A percentile compares a stretch with the other conserved stretches of the same genome.
These are phyloP conservation scores for Lithophane ornitopus DNA, from an alignment of 2,888 invertebrate species.

Conservation along the genomic window DNA sequence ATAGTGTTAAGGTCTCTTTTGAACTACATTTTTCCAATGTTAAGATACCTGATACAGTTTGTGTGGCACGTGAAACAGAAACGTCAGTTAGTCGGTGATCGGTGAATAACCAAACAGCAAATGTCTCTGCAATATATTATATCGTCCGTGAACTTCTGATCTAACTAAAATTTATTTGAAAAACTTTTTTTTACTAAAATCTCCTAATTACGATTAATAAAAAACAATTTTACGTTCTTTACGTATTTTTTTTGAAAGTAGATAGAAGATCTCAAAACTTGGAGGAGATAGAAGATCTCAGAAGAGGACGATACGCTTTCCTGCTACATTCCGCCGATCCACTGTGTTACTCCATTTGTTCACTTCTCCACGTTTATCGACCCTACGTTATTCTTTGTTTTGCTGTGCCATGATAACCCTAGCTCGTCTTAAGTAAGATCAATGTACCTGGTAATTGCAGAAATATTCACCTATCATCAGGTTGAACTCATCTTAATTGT, in stretches of 20 bases:
- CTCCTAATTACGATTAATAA: too few relatives aligned
- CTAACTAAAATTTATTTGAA: too few relatives aligned
- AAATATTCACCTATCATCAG: conserved; percentile 56
- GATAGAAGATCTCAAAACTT: too few relatives aligned
- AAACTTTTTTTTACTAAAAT: too few relatives aligned
- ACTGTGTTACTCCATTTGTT: conserved; percentile 6
- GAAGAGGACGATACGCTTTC: too few relatives aligned
- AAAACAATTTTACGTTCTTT: too few relatives aligned
- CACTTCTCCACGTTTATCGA: conserved; percentile 19
- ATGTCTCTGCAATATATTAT: too few relatives aligned
- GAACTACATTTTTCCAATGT: neutral
- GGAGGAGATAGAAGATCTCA: too few relatives aligned
- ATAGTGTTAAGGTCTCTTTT: too few relatives aligned
- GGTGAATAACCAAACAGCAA: neutral
- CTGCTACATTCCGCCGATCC: neutral
- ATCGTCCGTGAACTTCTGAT: too few relatives aligned
- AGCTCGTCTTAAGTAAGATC: conserved; percentile 56
- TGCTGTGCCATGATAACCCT: conserved; percentile 52
- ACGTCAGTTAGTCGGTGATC: neutral
- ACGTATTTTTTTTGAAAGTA: too few relatives aligned
- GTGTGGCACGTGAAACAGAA: neutral
- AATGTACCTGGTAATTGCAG: conserved; percentile 56
- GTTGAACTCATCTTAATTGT: conserved; percentile 37
- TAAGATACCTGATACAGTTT: neutral
- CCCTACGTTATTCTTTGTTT: conserved; percentile 32